Conservation (phyloP, 64 coral and sea anemone genomes). For the Cladopsammia gracilis region DNA sequence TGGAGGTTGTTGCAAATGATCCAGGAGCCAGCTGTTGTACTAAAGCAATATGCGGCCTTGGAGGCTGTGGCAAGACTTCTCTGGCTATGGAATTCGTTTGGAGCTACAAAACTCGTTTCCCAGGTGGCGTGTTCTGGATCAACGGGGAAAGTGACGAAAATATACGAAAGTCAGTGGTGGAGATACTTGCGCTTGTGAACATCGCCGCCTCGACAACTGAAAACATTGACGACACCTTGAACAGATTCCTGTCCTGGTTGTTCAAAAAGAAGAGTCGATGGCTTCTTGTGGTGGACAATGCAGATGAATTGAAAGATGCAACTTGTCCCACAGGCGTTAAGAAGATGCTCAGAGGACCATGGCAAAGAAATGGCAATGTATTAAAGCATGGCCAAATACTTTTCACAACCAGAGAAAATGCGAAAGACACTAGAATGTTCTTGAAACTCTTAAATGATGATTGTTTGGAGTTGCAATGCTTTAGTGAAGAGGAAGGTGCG, state of each 20-base stretch:
- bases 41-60: slow-evolving; percentile 4
- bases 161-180: not conserved
- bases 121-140: too few species aligned
- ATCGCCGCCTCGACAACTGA: too few species aligned
- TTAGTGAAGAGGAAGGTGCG: slow-evolving; percentile 41
- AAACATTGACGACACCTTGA: too few species aligned
- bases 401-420: slow-evolving; percentile 26
- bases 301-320: slow-evolving; percentile 31
- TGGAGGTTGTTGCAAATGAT: too few species aligned
- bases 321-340: slow-evolving; percentile 3
- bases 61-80: slow-evolving; percentile 4
- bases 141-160: slow-evolving; percentile 15
- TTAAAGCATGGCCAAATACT: slow-evolving; percentile 46
- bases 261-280: too few species aligned
- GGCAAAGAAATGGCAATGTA: not conserved
- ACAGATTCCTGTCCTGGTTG: too few species aligned
- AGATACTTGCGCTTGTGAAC: not conserved
- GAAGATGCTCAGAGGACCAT: slow-evolving; percentile 25
- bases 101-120: too few species aligned
- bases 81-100: too few species aligned
- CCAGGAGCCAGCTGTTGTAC: not conserved
- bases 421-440: not conserved
- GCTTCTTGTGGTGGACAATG: slow-evolving; percentile 9
- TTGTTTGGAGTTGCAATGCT: slow-evolving; percentile 1
- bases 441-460: not conserved